Evolutionary conservation across 2,797 vertebrate species (phyloP), one percentile per base, ranked within the genome.

Genomic region (Anguilla pacifica): DNA sequence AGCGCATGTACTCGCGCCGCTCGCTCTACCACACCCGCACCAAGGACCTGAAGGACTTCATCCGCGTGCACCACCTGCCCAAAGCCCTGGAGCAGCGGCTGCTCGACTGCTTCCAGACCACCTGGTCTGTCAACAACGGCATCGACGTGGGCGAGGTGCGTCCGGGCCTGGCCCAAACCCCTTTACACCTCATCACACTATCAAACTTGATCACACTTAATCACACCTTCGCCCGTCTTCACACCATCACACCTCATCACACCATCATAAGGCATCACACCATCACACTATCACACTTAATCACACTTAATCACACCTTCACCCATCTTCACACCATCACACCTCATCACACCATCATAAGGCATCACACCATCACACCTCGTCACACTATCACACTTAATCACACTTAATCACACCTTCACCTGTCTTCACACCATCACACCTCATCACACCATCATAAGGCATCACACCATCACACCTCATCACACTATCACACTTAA

Each of bases 1-100:
- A 95, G 91, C 91, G 94, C 90, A 94, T 95, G 94, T 95, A 95
- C 90, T 95, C 94, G 0, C 93, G 94, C 9, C 94, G 94, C 17
- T 95, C 94, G 6, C 94, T 95, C 82, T 95, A 95, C 91, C 94
- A 95, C 88, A 95, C 94, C 7, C 94, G 94, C 86, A 94, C 94
- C 85, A 95, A 95, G 85, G 94, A 94, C 91, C 91, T 95, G 91
- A 95, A 95, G 85, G 95, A 95, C 92, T 95, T 95, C 67, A 95
- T 95, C 91, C 89, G 95, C 1, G 94, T 95, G 10, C 95, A 95
- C 90, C 91, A 93, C 57, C 91, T 95, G 4, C 94, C 94, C 39
- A 95, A 94, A 31, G 90, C 93, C 39, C 93, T 95, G 0, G 94
- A 93, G 94, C 91, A 94, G 92, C 0, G 94, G 74, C 74, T 79